These are phyloP conservation scores for Eurypyga helias DNA, from an alignment of 2,113 vertebrate species.

Conservation along the genomic window DNA sequence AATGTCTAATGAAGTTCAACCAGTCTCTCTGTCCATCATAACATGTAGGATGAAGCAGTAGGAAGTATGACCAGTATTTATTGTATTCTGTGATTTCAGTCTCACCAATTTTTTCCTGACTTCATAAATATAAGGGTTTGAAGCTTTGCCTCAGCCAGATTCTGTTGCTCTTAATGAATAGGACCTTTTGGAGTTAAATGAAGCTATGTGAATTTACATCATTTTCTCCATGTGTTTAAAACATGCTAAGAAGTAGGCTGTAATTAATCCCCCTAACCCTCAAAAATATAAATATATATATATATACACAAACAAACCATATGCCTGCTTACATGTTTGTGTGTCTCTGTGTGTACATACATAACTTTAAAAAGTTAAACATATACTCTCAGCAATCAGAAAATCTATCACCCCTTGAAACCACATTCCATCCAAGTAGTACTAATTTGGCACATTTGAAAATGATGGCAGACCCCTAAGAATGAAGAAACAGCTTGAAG, in stretches of 20 bases:
- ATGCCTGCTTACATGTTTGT: background rate
- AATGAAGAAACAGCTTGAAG: background rate
- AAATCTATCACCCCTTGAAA: background rate
- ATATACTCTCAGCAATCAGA: background rate
- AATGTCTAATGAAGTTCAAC: background rate
- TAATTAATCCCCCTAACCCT: background rate
- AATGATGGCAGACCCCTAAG: background rate
- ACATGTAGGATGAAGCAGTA: rapidly evolving
- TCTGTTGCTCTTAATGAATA: background rate
- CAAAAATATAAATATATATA: background rate
- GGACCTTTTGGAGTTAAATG: background rate
- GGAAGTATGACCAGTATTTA: background rate
- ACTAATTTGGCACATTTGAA: background rate
- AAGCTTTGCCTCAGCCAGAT: background rate
- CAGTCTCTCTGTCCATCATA: background rate
- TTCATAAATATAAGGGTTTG: background rate
- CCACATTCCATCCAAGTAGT: background rate
- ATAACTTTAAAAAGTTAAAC: background rate
- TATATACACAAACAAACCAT: background rate
- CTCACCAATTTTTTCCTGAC: background rate
- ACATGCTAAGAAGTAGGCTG: background rate
- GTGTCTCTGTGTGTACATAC: background rate
- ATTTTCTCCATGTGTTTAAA: background rate
- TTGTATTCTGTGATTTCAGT: background rate
- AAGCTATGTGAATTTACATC: background rate